Evolutionary conservation across 2,113 vertebrate genomes (phyloP).

Genomic region (Rallus limicola): DNA sequence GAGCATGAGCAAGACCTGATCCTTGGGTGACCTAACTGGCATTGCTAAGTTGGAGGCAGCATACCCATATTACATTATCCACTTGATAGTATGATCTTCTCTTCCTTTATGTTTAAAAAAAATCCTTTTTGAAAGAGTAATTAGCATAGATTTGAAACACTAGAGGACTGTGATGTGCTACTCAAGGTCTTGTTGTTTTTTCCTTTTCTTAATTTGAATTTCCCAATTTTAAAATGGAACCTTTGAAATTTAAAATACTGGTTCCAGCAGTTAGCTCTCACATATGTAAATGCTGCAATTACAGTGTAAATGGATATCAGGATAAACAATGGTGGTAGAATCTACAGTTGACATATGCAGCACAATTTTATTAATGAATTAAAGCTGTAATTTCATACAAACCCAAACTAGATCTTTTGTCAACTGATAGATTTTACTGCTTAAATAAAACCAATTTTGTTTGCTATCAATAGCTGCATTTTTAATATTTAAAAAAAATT

Average conservation of each 20-base stretch:
- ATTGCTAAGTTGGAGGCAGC: background rate
- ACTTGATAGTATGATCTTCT: background rate
- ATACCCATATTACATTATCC: background rate
- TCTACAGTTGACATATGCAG: background rate
- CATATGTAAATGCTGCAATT: background rate
- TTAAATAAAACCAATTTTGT: background rate
- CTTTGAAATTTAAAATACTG: constrained; percentile 10
- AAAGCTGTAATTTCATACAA: background rate
- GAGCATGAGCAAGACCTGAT: background rate
- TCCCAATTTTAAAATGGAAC: constrained; percentile 27
- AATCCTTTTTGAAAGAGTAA: background rate
- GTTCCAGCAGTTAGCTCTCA: background rate
- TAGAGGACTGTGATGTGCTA: background rate
- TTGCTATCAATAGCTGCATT: background rate
- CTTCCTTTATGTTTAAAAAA: background rate
- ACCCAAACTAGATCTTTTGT: background rate
- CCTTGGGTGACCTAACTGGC: background rate
- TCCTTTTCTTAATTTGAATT: constrained; percentile 16
- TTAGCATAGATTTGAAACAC: background rate
- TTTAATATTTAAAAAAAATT: background rate
- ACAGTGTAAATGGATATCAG: background rate
- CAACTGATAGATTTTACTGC: background rate
- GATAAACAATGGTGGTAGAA: background rate
- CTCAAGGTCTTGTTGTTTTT: background rate
- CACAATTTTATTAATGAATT: constrained; percentile 1